These are phyloP conservation scores for Drosophila koepferae DNA, from an alignment of 2,888 invertebrate species.

Conservation along the genomic window DNA sequence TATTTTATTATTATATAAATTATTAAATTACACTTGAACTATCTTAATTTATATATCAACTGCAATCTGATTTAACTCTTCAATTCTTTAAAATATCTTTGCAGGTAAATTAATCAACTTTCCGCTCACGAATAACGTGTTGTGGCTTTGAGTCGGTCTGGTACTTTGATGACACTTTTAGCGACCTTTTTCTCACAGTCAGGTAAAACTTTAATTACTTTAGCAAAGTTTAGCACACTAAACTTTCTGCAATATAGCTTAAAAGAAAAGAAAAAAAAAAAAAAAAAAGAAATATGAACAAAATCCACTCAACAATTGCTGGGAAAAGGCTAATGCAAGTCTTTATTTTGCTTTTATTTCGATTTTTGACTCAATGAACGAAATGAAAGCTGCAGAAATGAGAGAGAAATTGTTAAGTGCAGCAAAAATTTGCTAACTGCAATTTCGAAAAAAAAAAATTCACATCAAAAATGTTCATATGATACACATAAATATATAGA, in stretches of 20 bases:
- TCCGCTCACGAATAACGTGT: conserved; percentile 6
- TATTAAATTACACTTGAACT: no score
- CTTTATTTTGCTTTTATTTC: not conserved
- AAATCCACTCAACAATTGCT: conserved; percentile 29
- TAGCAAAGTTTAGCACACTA: conserved; percentile 63
- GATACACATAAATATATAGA: conserved; percentile 45
- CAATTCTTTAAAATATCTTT: conserved; percentile 36
- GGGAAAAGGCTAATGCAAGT: conserved; percentile 7
- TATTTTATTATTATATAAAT: no score
- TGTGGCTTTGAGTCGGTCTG: conserved; percentile 35
- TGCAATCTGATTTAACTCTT: conserved; percentile 1
- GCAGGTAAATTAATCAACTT: conserved; percentile 62
- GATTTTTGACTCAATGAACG: conserved; percentile 43
- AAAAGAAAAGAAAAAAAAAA: not conserved
- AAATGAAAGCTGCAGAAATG: conserved; percentile 33
- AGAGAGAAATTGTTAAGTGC: conserved; percentile 3
- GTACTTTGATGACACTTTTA: conserved; percentile 31
- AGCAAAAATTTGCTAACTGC: not conserved
- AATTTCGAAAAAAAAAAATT: conserved; percentile 23
- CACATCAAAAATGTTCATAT: conserved; percentile 41
- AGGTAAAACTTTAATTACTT: conserved; percentile 71
- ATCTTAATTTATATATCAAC: not conserved
- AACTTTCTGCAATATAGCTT: conserved; percentile 48
- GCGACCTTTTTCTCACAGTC: not conserved
- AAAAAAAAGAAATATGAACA: not conserved